Evolutionary conservation across 2,113 vertebrate species (phyloP).

Genomic region (Cyphomyrus plagiostoma): DNA sequence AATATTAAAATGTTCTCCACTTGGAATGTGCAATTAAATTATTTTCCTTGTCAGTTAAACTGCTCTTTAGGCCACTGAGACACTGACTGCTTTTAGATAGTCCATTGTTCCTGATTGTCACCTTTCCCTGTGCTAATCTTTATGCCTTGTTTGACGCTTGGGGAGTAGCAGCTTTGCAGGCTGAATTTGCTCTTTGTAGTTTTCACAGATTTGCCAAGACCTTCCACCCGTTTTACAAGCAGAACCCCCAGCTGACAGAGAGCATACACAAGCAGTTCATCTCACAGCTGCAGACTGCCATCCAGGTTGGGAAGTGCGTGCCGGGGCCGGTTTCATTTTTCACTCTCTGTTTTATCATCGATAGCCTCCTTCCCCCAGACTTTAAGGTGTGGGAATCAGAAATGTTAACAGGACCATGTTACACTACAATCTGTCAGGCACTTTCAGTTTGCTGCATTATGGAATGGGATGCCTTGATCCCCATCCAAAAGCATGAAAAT

Average conservation of each 20-base stretch:
- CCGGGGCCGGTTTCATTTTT: not conserved
- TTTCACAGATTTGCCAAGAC: conserved; percentile 71
- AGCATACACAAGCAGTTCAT: conserved; percentile 77
- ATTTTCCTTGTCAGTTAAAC: not conserved
- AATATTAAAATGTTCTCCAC: not conserved
- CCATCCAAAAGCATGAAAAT: not conserved
- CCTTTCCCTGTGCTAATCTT: not conserved
- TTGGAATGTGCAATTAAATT: not conserved
- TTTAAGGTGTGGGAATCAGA: not conserved
- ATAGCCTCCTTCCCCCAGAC: not conserved
- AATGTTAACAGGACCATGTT: not conserved
- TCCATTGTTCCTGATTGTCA: not conserved
- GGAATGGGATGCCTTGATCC: not conserved
- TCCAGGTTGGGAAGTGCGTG: conserved; percentile 58
- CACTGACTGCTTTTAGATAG: not conserved
- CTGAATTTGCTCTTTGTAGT: conserved; percentile 45
- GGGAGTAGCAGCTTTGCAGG: not conserved
- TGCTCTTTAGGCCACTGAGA: not conserved
- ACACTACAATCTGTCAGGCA: not conserved
- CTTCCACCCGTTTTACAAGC: conserved; percentile 69
- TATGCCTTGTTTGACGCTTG: not conserved
- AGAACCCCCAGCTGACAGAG: conserved; percentile 70
- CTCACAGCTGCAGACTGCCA: conserved; percentile 60
- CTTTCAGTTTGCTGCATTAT: not conserved
- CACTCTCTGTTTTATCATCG: not conserved